Base-by-base conservation (phyloP, 2,888 invertebrate genomes). In the Hanleya hanleyi region DNA sequence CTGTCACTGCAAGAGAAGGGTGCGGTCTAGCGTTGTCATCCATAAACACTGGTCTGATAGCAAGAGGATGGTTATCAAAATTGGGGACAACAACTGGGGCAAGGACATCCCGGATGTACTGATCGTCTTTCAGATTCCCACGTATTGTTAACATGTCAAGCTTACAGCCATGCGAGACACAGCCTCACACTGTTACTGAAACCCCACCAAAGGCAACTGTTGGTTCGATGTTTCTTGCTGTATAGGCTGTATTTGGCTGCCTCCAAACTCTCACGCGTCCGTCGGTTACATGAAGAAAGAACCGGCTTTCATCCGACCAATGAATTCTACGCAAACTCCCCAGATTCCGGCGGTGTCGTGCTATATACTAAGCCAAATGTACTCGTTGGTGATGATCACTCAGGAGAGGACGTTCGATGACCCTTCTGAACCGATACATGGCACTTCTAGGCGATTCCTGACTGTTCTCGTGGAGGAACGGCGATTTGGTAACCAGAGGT, bases 171-270 rank as follows among this genome's bases (percentile, higher is more conserved):
- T 64, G 49, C 5, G 62, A 70, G 22, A 70, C n/a, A 18, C 69
- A 69, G 29, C 69, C 51, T 49, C 41, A 64, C 6, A 38, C 62
- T 41, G 33, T 70, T 37, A 64, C 70, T 38, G 62, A 70, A 26
- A 62, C 69, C 29, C 62, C 62, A 18, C 41, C 70, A 62, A 62
- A 62, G 33, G 49, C 29, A 64, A 65, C 49, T 49, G 47, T 49
- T 32, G 70, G 64, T 6, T 62, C 41, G 49, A 62, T 70, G 64
- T 70, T 64, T 47, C 47, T 64, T 41, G 70, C 64, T n/a, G 49
- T 70, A 64, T 62, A 64, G 15, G 33, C 36, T 32, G 47, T 70
- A 49, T 64, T 62, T 36, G 38, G 22, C 2, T 64, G 64, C 41
- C 69, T 69, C 62, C 61, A 69, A 61, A 69, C 69, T 18, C 69